Conservation (phyloP, 2,888 invertebrate genomes). For the Mimachlamys varia region DNA sequence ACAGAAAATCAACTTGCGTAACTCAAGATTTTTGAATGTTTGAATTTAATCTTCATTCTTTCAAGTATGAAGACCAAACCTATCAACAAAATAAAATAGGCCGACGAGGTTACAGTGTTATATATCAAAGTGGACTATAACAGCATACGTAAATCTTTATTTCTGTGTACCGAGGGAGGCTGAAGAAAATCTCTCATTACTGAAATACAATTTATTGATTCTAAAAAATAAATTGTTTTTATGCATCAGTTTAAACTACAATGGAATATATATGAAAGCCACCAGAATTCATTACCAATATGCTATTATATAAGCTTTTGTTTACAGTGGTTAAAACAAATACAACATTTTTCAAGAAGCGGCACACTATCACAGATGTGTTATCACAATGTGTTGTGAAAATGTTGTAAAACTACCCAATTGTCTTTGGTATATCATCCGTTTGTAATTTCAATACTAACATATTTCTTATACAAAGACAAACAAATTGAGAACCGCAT, state of each 20-base stretch:
- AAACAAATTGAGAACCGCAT: too few species aligned
- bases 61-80: neutral
- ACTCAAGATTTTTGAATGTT: slow-evolving; percentile 14
- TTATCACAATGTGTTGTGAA: too few species aligned
- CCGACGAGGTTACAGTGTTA: neutral
- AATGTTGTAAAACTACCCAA: too few species aligned
- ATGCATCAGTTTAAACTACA: neutral
- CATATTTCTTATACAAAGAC: too few species aligned
- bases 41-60: neutral
- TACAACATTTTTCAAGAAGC: too few species aligned
- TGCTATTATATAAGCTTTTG: too few species aligned
- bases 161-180: neutral
- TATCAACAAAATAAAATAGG: neutral
- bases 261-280: too few species aligned
- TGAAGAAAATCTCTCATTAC: neutral
- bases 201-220: neutral
- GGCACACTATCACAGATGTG: too few species aligned
- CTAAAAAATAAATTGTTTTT: neutral
- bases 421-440: too few species aligned
- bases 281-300: too few species aligned
- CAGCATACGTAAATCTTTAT: neutral
- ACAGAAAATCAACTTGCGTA: neutral
- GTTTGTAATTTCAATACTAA: too few species aligned
- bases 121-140: neutral
- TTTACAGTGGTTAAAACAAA: too few species aligned